A percentile compares a stretch with the other conserved stretches of the same genome.
These are phyloP conservation scores for Nibea coibor DNA, from an alignment of 2,113 vertebrate species.

Conservation along the genomic window DNA sequence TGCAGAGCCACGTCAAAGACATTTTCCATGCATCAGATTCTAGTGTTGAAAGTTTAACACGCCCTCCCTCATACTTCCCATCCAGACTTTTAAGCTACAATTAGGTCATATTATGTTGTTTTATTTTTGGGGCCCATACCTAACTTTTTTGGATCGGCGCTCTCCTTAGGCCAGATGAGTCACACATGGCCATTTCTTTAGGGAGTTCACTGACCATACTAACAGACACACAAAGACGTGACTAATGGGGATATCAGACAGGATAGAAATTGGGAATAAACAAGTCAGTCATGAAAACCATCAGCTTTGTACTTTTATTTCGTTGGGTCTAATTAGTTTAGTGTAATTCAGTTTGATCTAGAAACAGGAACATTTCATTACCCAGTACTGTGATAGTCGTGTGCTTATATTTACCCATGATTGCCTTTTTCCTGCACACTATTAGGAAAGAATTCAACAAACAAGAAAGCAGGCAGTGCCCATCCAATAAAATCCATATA, in stretches of 20 bases:
- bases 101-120: constrained; percentile 29
- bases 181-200: constrained; percentile 41
- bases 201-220: constrained; percentile 41
- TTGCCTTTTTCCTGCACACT: constrained; percentile 8
- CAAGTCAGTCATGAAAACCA: constrained; percentile 5
- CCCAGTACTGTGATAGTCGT: neutral
- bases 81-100: constrained; percentile 15
- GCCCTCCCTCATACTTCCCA: neutral
- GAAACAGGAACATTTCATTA: neutral
- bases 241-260: constrained; percentile 48
- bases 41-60: neutral
- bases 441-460: constrained; percentile 42
- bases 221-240: constrained; percentile 43
- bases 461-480: neutral
- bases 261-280: constrained; percentile 30
- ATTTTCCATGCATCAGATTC: constrained; percentile 11
- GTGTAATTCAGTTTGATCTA: neutral
- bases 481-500: constrained; percentile 8
- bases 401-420: neutral
- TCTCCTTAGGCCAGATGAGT: constrained; percentile 42
- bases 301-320: constrained; percentile 1
- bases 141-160: neutral
- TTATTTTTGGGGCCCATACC: constrained; percentile 44
- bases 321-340: neutral
- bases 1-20: constrained; percentile 20